phyloP scores from a whole-genome alignment of 53 echinoderm and acorn worm genomes.

The Echinarachnius parma region DNA sequence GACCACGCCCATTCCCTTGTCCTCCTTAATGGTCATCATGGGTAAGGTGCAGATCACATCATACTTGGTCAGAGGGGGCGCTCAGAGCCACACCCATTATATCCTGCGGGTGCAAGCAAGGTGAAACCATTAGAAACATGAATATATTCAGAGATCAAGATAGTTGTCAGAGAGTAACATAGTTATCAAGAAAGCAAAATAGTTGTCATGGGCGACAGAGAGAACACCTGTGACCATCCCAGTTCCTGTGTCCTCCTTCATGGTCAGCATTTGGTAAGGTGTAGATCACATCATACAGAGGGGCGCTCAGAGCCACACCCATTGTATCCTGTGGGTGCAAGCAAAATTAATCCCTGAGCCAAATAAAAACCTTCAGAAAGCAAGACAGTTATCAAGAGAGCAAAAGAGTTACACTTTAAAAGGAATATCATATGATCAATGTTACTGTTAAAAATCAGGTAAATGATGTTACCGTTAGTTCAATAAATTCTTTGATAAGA shows the following conservation, averaged over 20 bases:
- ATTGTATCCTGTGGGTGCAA: conserved; percentile 69
- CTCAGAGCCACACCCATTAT: conserved; percentile 90
- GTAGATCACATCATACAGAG: conserved; percentile 80
- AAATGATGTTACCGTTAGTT: too few species aligned
- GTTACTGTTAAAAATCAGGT: too few species aligned
- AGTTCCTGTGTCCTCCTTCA: conserved; percentile 92
- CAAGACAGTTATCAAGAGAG: too few species aligned
- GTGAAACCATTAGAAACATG: neutral
- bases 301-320: conserved; percentile 89
- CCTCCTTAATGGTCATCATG: conserved; percentile 98
- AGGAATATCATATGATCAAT: too few species aligned
- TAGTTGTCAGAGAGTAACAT: too few species aligned
- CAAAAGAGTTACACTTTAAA: conserved; percentile 94
- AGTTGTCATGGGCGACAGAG: conserved; percentile 83
- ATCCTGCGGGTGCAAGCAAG: conserved; percentile 50
- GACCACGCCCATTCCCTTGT: conserved; percentile 88
- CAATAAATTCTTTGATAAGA: too few species aligned
- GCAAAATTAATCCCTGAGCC: neutral
- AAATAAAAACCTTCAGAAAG: conserved; percentile 43
- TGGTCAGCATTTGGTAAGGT: conserved; percentile 98
- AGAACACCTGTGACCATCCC: conserved; percentile 93
- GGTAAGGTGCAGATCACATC: conserved; percentile 91
- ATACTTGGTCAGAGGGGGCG: conserved; percentile 85
- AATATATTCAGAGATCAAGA: too few species aligned
- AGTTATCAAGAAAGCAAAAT: conserved; percentile 90